phyloP scores from a whole-genome alignment of 1,140 invertebrate genomes.

The Drosophila tsacasi region DNA sequence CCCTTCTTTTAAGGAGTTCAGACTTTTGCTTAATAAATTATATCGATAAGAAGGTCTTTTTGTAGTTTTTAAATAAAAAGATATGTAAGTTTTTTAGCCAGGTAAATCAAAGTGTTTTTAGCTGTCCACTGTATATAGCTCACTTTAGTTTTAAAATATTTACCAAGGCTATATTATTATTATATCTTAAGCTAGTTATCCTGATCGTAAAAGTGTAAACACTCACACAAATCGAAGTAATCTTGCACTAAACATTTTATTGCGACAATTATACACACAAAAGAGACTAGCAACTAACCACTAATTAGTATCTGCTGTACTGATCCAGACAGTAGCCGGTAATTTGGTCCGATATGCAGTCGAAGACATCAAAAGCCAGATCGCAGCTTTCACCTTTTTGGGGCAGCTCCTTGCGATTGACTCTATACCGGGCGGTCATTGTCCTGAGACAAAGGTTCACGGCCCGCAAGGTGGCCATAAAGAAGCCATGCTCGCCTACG shows the following conservation, averaged over 20 bases:
- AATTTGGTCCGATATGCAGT: slow-evolving; percentile 90
- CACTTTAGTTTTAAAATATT: neutral
- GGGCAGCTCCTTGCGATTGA: slow-evolving; percentile 70
- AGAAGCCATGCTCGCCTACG: slow-evolving; percentile 89
- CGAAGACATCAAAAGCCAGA: slow-evolving; percentile 90
- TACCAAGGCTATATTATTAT: neutral
- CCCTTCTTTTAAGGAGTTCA: no score
- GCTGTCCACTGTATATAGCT: no score
- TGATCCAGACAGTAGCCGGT: slow-evolving; percentile 87
- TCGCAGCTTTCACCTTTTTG: slow-evolving; percentile 89
- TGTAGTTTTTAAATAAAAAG: no score
- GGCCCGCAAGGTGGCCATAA: slow-evolving; percentile 89
- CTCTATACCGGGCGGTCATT: slow-evolving; percentile 85
- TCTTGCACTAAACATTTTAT: slow-evolving; percentile 33
- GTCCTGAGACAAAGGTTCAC: slow-evolving; percentile 88
- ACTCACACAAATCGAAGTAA: slow-evolving; percentile 12
- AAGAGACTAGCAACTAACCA: slow-evolving; percentile 3
- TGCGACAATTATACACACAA: neutral
- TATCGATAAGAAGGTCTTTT: no score
- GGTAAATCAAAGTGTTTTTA: no score
- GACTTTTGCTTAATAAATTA: no score
- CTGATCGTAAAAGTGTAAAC: neutral
- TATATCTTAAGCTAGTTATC: no score
- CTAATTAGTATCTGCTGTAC: slow-evolving; percentile 66
- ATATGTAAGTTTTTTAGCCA: no score